These are phyloP conservation scores for Octodonta nipae DNA, from an alignment of 2,888 invertebrate species.

Conservation along the genomic window DNA sequence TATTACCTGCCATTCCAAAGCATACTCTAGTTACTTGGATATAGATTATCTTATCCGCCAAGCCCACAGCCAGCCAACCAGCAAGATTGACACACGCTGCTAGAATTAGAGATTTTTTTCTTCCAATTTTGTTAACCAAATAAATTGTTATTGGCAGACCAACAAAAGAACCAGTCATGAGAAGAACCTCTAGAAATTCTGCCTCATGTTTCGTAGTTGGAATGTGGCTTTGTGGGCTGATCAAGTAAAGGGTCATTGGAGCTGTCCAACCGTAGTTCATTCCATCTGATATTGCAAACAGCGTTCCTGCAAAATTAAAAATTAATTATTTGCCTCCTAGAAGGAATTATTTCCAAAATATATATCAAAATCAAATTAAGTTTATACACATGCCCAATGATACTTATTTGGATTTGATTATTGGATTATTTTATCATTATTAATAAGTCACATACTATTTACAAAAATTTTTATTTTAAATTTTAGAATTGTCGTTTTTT, in stretches of 20 bases:
- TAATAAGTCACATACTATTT: too few relatives aligned
- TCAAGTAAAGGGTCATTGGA: constrained; percentile 29
- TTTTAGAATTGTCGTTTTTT: too few relatives aligned
- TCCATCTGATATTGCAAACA: constrained; percentile 33
- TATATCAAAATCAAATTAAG: too few relatives aligned
- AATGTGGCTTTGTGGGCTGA: constrained; percentile 25
- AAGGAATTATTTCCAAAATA: too few relatives aligned
- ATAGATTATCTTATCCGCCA: constrained; percentile 20
- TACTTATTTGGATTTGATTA: too few relatives aligned
- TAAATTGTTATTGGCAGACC: constrained; percentile 27
- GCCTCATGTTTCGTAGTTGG: constrained; percentile 22
- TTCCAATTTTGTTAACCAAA: constrained; percentile 25
- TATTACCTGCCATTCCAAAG: constrained; percentile 15
- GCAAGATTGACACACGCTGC: constrained; percentile 25
- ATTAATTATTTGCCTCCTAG: too few relatives aligned
- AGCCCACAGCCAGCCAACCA: constrained; percentile 28
- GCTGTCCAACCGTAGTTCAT: constrained; percentile 35
- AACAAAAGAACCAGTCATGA: constrained; percentile 21
- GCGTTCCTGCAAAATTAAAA: too few relatives aligned
- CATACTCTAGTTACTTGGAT: constrained; percentile 26
- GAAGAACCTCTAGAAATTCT: constrained; percentile 23
- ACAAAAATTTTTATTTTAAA: too few relatives aligned
- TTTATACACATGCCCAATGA: too few relatives aligned
- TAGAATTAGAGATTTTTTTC: constrained; percentile 27
- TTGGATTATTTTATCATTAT: too few relatives aligned